These are phyloP conservation scores for Microcebus jonahi DNA, from an alignment of 2,113 vertebrate species.

Conservation along the genomic window DNA sequence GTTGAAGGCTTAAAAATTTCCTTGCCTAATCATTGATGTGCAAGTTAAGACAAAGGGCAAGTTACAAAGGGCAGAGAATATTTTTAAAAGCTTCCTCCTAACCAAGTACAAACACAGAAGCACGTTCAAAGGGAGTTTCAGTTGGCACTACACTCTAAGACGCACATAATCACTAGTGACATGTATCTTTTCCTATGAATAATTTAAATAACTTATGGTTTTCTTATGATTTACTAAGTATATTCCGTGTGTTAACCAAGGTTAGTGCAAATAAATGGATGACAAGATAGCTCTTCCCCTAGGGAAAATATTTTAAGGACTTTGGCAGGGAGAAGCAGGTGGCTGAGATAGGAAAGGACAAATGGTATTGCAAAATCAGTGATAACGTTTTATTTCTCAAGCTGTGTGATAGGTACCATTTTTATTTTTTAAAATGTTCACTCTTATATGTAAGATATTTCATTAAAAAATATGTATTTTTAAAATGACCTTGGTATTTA, in stretches of 20 bases:
- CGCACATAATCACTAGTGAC: neutral
- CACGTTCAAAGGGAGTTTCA: constrained; percentile 49
- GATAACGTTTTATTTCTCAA: constrained; percentile 30
- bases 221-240: constrained; percentile 37
- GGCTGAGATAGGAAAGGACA: neutral
- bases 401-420: neutral
- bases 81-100: constrained; percentile 40
- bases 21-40: constrained; percentile 32
- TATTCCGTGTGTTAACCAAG: neutral
- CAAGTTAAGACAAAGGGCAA: constrained; percentile 59
- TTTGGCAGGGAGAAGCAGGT: constrained; percentile 24
- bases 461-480: neutral
- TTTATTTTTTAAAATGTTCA: constrained; percentile 41
- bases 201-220: neutral
- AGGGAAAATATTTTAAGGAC: constrained; percentile 39
- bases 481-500: neutral
- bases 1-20: constrained; percentile 10
- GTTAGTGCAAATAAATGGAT: constrained; percentile 26
- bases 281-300: neutral
- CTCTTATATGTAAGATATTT: neutral
- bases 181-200: neutral
- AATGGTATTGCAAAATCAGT: constrained; percentile 32
- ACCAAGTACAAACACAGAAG: constrained; percentile 20
- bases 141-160: neutral
- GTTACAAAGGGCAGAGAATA: constrained; percentile 52